These are phyloP conservation scores for Caenorhabditis becei DNA, from an alignment of 2,888 invertebrate genomes.

Conservation along the genomic window DNA sequence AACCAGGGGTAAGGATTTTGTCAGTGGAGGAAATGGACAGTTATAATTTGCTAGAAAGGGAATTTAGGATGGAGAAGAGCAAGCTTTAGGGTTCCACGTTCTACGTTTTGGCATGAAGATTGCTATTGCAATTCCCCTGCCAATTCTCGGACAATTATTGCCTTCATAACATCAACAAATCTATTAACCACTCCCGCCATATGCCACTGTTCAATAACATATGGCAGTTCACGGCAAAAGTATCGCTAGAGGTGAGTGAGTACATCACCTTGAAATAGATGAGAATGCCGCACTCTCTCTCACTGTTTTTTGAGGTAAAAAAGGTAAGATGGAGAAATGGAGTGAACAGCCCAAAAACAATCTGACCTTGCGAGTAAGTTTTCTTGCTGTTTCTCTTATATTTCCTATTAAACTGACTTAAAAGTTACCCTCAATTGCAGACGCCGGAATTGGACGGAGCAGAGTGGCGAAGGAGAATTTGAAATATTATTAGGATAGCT, in stretches of 20 bases:
- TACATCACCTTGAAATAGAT: constrained; percentile 25
- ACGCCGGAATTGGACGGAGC: constrained; percentile 32
- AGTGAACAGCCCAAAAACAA: constrained; percentile 36
- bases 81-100: background rate
- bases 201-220: constrained; percentile 18
- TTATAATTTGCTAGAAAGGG: background rate
- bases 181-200: constrained; percentile 47
- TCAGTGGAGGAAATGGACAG: background rate
- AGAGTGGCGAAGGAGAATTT: constrained; percentile 24
- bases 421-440: constrained; percentile 45
- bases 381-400: constrained; percentile 4
- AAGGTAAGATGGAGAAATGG: too few relatives aligned
- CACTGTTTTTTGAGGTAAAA: constrained; percentile 18
- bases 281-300: background rate
- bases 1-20: background rate
- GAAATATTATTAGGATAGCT: constrained; percentile 48
- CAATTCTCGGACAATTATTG: constrained; percentile 49
- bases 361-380: constrained; percentile 44
- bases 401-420: constrained; percentile 5
- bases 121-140: constrained; percentile 1
- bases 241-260: constrained; percentile 20
- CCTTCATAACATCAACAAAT: constrained; percentile 51
- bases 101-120: background rate
- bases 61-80: constrained; percentile 8
- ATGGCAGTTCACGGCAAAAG: background rate